Evolutionary conservation across 2,888 invertebrate species (phyloP).

Genomic region (Podabrus alpinus): DNA sequence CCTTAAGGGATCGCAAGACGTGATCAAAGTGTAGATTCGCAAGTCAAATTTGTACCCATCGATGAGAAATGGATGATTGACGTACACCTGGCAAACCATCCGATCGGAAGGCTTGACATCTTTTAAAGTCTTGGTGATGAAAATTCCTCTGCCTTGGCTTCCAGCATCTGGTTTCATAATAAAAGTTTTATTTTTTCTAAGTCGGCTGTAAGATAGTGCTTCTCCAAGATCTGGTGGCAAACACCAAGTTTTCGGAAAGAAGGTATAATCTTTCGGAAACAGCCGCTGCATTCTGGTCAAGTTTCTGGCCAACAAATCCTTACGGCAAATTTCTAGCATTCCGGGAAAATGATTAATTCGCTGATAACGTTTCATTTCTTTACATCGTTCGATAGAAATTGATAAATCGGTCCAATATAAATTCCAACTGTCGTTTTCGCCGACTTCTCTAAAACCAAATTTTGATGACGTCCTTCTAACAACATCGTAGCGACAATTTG

Average conservation of each 20-base stretch:
- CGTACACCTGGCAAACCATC: conserved; percentile 84
- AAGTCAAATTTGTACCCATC: conserved; percentile 94
- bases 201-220: conserved; percentile 71
- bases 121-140: conserved; percentile 79
- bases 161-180: conserved; percentile 92
- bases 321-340: conserved; percentile 63
- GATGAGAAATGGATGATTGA: conserved; percentile 78
- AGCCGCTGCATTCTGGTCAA: conserved; percentile 86
- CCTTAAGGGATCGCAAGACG: conserved; percentile 87
- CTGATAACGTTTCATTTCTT: conserved; percentile 90
- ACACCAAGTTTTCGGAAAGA: conserved; percentile 94
- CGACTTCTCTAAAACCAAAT: conserved; percentile 77
- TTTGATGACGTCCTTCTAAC: conserved; percentile 72
- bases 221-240: conserved; percentile 85
- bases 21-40: conserved; percentile 84
- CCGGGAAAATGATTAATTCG: conserved; percentile 90
- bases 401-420: conserved; percentile 90
- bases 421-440: conserved; percentile 84
- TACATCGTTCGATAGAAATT: conserved; percentile 82
- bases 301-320: conserved; percentile 87
- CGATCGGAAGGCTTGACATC: conserved; percentile 80
- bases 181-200: conserved; percentile 74
- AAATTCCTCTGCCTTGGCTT: conserved; percentile 89
- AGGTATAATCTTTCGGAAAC: conserved; percentile 88
- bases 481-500: conserved; percentile 74